Percentiles rank a stretch among this genome's conserved stretches.
These are phyloP conservation scores for Periplaneta americana DNA, from an alignment of 1,140 invertebrate species.

Conservation along the genomic window DNA sequence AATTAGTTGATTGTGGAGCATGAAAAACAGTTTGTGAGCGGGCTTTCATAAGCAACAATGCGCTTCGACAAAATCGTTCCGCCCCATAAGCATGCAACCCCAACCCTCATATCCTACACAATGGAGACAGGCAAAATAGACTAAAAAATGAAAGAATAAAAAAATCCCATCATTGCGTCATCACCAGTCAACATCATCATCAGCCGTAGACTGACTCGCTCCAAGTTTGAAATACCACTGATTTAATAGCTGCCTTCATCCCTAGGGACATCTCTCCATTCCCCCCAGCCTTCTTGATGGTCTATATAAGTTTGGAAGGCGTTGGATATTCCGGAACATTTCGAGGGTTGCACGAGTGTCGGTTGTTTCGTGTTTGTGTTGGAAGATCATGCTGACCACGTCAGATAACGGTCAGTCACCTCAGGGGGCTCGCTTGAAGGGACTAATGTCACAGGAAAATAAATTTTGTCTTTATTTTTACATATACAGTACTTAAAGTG, in stretches of 20 bases:
- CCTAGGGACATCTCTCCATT: neutral
- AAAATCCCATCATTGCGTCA: neutral
- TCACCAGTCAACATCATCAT: neutral
- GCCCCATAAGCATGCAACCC: neutral
- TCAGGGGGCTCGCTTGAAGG: no score
- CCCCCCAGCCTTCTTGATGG: neutral
- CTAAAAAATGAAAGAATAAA: neutral
- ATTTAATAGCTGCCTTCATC: neutral
- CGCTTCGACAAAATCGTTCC: neutral
- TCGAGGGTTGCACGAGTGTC: neutral
- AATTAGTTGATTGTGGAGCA: neutral
- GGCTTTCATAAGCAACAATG: neutral
- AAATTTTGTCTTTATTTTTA: no score
- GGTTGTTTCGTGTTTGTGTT: neutral
- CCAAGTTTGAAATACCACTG: slow-evolving; percentile 5
- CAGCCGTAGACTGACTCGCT: neutral
- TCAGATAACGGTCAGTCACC: slow-evolving; percentile 6
- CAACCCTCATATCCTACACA: neutral
- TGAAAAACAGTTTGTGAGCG: neutral
- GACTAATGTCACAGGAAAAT: no score
- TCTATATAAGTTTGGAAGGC: neutral
- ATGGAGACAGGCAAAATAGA: neutral
- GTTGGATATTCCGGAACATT: neutral
- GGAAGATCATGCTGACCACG: neutral
- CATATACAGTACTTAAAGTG: no score